Conservation (phyloP, 1,140 invertebrate genomes). For the Drosophila rufa region DNA sequence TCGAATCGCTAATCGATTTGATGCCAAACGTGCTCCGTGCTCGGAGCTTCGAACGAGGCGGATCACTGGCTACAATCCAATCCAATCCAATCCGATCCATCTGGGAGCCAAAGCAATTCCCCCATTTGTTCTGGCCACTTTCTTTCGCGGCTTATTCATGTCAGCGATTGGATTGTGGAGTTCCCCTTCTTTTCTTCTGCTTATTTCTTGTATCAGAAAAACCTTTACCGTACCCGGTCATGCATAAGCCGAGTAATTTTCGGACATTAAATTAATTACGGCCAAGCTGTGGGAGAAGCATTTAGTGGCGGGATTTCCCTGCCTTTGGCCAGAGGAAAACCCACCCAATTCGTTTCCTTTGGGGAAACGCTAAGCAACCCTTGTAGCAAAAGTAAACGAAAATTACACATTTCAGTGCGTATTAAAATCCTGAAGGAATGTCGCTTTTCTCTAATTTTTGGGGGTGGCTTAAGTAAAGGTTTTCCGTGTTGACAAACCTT, state of each 20-base stretch:
- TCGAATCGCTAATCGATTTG: constrained; percentile 75
- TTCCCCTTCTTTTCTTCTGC: neutral
- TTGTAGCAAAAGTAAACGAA: constrained; percentile 23
- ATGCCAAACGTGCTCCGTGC: constrained; percentile 65
- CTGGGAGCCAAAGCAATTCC: constrained; percentile 41
- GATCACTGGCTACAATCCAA: constrained; percentile 37
- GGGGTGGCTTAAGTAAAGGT: constrained; percentile 11
- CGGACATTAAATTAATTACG: constrained; percentile 72
- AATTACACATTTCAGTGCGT: constrained; percentile 30
- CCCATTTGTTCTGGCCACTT: constrained; percentile 70
- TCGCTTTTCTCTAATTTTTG: constrained; percentile 1
- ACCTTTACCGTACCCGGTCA: constrained; percentile 53
- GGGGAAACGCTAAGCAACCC: constrained; percentile 13
- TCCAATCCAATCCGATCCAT: constrained; percentile 35
- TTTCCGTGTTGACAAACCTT: constrained; percentile 22
- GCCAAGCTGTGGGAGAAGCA: constrained; percentile 44
- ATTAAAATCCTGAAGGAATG: constrained; percentile 21
- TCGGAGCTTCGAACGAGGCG: constrained; percentile 23
- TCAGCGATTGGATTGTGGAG: constrained; percentile 37
- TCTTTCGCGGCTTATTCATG: constrained; percentile 69
- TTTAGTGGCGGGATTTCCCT: constrained; percentile 4
- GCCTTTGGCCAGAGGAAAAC: neutral
- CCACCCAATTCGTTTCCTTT: constrained; percentile 14
- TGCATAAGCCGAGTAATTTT: constrained; percentile 54
- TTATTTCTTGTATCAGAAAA: constrained; percentile 1